phyloP scores from a whole-genome alignment of 2,113 vertebrate genomes.

The Struthidea cinerea region DNA sequence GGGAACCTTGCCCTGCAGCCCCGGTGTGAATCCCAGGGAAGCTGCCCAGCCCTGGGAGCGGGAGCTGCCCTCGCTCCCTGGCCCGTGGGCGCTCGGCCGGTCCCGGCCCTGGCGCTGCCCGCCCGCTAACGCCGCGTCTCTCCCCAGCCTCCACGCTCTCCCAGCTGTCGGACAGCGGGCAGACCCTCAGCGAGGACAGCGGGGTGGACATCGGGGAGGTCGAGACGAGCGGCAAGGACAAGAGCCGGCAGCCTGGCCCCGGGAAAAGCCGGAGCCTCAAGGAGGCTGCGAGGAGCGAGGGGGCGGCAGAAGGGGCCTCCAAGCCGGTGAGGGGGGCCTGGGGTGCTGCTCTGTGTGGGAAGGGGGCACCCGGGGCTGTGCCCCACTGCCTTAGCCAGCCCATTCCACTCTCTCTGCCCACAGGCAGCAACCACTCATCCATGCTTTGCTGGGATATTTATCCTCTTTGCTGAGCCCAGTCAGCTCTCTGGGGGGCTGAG shows the following conservation, averaged over 20 bases:
- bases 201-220: conserved; percentile 91
- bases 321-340: conserved; percentile 85
- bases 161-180: conserved; percentile 93
- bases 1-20: neutral
- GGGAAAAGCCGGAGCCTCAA: conserved; percentile 75
- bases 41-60: neutral
- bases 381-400: fast-evolving
- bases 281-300: conserved; percentile 55
- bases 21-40: neutral
- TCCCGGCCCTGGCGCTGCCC: neutral
- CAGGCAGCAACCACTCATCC: fast-evolving
- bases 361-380: neutral
- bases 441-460: fast-evolving
- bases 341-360: neutral
- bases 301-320: conserved; percentile 64
- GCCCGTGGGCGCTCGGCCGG: neutral
- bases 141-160: conserved; percentile 86
- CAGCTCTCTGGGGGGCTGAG: neutral
- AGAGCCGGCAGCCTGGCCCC: conserved; percentile 68
- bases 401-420: neutral
- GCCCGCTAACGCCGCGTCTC: neutral
- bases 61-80: neutral
- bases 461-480: too few species aligned
- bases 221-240: conserved; percentile 81
- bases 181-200: conserved; percentile 97